Conservation (phyloP, 2,113 vertebrate genomes). For the Phalacrocorax pelagicus region DNA sequence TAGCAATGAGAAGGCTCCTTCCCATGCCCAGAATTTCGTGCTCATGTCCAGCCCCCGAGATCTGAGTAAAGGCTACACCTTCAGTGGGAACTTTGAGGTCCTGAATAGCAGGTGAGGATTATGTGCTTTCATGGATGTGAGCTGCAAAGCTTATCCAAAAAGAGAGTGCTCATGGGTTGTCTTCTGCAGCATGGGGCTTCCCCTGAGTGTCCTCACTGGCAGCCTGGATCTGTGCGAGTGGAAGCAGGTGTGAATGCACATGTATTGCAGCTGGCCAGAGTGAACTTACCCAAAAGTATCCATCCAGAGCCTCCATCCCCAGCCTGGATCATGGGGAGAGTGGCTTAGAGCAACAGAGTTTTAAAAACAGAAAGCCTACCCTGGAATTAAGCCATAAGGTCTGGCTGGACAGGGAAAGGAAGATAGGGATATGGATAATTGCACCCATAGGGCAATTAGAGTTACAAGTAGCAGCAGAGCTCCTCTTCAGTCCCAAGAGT, state of each 20-base stretch:
- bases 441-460: conserved; percentile 62
- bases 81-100: neutral
- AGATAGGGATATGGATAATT: conserved; percentile 25
- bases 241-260: neutral
- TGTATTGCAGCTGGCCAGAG: neutral
- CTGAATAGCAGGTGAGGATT: neutral
- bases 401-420: conserved; percentile 17
- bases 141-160: neutral
- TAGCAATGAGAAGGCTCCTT: neutral
- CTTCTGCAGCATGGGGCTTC: neutral
- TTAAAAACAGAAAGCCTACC: neutral
- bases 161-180: accelerated
- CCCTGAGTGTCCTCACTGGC: neutral
- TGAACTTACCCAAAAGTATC: neutral
- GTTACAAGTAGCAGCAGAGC: conserved; percentile 28
- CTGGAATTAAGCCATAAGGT: conserved; percentile 42
- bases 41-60: neutral
- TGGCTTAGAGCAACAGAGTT: neutral
- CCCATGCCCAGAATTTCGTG: neutral
- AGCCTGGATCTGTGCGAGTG: neutral
- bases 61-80: neutral
- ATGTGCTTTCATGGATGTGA: neutral
- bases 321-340: neutral
- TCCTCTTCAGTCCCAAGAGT: conserved; percentile 28
- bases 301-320: neutral